These are phyloP conservation scores for Neogobius melanostomus DNA, from an alignment of 2,113 vertebrate genomes.

Conservation along the genomic window DNA sequence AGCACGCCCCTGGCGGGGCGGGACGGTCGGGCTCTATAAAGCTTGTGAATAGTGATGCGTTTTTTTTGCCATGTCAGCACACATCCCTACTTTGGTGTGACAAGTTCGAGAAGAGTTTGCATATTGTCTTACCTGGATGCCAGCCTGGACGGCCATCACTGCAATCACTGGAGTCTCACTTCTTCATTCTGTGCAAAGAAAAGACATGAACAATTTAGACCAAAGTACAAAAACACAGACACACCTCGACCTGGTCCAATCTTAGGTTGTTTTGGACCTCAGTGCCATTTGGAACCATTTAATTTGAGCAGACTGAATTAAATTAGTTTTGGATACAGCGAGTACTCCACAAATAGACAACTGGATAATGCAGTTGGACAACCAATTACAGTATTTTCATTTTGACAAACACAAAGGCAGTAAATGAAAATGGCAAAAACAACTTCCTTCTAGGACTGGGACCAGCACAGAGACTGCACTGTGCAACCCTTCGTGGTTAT, in stretches of 20 bases:
- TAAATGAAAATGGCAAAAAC: too few relatives aligned
- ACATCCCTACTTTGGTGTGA: too few relatives aligned
- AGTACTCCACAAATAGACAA: not conserved
- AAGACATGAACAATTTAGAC: not conserved
- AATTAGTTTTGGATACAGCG: not conserved
- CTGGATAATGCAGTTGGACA: not conserved
- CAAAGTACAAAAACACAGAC: not conserved
- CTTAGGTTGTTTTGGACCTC: not conserved
- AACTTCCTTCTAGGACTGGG: too few relatives aligned
- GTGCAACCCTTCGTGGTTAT: too few relatives aligned
- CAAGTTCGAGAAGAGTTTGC: not conserved
- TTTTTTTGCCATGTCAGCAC: too few relatives aligned
- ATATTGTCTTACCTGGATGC: slow-evolving; percentile 69
- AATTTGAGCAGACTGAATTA: not conserved
- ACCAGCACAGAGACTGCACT: too few relatives aligned
- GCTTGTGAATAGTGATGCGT: too few relatives aligned
- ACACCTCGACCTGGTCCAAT: not conserved
- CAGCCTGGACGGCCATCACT: slow-evolving; percentile 74
- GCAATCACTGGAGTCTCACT: slow-evolving; percentile 43
- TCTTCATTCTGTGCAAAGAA: slow-evolving; percentile 64
- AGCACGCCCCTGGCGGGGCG: too few relatives aligned
- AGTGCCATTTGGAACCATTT: not conserved
- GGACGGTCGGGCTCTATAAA: too few relatives aligned
- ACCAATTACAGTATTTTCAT: not conserved
- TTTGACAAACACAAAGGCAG: too few relatives aligned